Evolutionary conservation across 2,113 vertebrate genomes (phyloP), one percentile per base, ranked within the genome.

Genomic region (Neomonachus schauinslandi): DNA sequence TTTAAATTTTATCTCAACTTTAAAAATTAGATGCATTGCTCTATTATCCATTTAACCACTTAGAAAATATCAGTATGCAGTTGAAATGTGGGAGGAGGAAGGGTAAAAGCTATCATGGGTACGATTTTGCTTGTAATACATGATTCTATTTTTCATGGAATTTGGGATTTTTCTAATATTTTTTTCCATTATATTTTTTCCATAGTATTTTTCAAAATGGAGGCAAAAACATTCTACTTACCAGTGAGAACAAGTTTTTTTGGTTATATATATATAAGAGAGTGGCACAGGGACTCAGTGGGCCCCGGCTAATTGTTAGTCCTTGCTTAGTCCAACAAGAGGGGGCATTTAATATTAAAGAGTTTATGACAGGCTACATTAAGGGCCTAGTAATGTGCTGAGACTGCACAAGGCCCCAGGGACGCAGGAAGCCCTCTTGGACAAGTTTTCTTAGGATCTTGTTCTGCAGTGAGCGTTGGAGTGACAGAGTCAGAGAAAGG

Each of bases 71-170:
- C 49, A 88, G 13, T 19, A 51, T 88, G 28, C 3, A 28, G 21
- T 36, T 49, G 21, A 39, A 51, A 65, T 39, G 11, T 36, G 19
- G 19, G n/a, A 1, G 5, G 51, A 36, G 19, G 19, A 33, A 85
- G 26, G 61, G 55, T 59, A 42, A 90, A 90, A 80, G 11, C 2
- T 53, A 76, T 4, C 63, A 15, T 15, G 4, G 36, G 7, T 46
- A 63, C 24, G 46, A 19, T 76, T 92, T 92, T 80, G 31, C 33
- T 67, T 96, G n/a, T 0, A 79, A 12, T 53, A 76, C 1, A 21
- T 92, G 74, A 51, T 61, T 84, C 22, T 51, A 49, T 72, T 90
- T 96, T 86, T 67, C 18, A 76, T 57, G 51, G 76, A 94, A 77
- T 85, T 81, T 63, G 46, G 19, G n/a, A 59, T 24, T 91, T 89